These are phyloP conservation scores for Cantharis flavilabris DNA, from an alignment of 2,888 invertebrate genomes.

Conservation along the genomic window DNA sequence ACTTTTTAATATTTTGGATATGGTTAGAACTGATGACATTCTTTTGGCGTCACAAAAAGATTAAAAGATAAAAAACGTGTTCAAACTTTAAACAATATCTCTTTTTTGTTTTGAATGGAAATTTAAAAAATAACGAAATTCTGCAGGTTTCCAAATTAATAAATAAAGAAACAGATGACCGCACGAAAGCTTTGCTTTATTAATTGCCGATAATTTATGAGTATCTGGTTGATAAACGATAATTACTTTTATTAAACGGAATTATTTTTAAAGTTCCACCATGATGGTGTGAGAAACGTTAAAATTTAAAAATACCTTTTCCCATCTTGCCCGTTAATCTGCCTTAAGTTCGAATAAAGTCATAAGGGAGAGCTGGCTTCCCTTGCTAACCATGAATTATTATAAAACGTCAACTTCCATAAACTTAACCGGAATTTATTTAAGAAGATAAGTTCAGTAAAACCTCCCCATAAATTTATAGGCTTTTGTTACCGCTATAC, in stretches of 20 bases:
- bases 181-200: neutral
- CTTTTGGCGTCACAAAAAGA: neutral
- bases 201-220: neutral
- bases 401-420: constrained; percentile 28
- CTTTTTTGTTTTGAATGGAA: neutral
- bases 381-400: constrained; percentile 25
- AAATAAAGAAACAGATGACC: neutral
- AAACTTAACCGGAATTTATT: constrained; percentile 27
- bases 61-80: neutral
- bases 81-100: neutral
- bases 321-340: constrained; percentile 13
- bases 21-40: neutral
- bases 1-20: neutral
- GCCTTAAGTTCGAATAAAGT: constrained; percentile 8
- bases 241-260: neutral
- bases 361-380: constrained; percentile 14
- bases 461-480: constrained; percentile 33
- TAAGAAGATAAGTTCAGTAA: constrained; percentile 20
- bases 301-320: constrained; percentile 7
- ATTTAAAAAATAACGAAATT: neutral
- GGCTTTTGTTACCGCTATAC: constrained; percentile 2
- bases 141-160: neutral
- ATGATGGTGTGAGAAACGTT: constrained; percentile 7
- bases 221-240: neutral
- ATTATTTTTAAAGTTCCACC: neutral